Percentiles rank a stretch among this genome's conserved stretches.
Evolutionary conservation across 2,113 vertebrate species (phyloP).

Genomic region (Malurus alboscapulatus): DNA sequence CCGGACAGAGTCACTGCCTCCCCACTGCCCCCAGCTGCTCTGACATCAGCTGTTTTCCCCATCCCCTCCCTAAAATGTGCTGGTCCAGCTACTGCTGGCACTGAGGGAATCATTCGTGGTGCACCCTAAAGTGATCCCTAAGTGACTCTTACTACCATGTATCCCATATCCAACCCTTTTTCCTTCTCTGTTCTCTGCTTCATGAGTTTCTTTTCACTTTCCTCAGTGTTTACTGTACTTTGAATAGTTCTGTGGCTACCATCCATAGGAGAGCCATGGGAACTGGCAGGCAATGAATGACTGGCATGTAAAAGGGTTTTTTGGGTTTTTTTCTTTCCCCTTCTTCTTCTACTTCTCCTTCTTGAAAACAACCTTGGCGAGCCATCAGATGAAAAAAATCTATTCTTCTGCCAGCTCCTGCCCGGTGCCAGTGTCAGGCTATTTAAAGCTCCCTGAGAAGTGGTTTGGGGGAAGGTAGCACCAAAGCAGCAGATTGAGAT

Average conservation of each 20-base stretch:
- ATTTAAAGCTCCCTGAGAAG: conserved; percentile 54
- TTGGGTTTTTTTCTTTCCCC: not conserved
- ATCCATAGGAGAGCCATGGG: conserved; percentile 54
- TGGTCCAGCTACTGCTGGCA: not conserved
- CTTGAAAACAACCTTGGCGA: conserved; percentile 57
- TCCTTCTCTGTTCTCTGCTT: not conserved
- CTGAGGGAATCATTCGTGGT: not conserved
- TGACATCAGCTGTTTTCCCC: not conserved
- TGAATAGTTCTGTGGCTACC: conserved; percentile 46
- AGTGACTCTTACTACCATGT: not conserved
- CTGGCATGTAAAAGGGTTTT: conserved; percentile 14
- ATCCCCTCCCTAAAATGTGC: too few species aligned
- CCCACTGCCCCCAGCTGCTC: not conserved
- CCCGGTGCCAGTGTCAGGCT: conserved; percentile 47
- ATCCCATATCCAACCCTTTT: conserved; percentile 3
- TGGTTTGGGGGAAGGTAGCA: not conserved
- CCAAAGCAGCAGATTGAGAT: not conserved
- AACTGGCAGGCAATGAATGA: conserved; percentile 51
- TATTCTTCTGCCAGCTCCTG: conserved; percentile 45
- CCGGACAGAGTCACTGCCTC: not conserved
- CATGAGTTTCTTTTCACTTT: conserved; percentile 36
- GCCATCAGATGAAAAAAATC: conserved; percentile 51
- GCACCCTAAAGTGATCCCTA: not conserved
- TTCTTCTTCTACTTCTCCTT: conserved; percentile 20
- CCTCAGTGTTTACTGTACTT: conserved; percentile 43